A percentile compares a stretch with the other conserved stretches of the same genome.
These are phyloP conservation scores for Alfaro cultratus DNA, from an alignment of 2,797 vertebrate species.

Conservation along the genomic window DNA sequence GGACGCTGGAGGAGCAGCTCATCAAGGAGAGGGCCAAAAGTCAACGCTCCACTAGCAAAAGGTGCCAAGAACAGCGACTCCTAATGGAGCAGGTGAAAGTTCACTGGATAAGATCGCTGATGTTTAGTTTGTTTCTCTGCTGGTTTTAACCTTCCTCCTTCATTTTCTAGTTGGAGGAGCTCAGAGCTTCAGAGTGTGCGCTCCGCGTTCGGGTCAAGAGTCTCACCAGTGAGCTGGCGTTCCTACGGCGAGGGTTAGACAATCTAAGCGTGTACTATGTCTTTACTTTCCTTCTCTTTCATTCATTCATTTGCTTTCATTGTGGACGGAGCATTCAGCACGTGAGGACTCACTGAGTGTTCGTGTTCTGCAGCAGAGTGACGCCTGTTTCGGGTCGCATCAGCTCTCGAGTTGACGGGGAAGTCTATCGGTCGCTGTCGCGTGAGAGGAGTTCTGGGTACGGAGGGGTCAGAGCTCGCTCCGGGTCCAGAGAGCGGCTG, in stretches of 20 bases:
- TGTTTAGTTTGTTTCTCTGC: background rate
- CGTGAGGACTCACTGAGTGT: background rate
- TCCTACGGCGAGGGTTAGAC: slow-evolving; percentile 87
- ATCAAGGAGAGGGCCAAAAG: slow-evolving; percentile 85
- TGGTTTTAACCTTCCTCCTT: slow-evolving; percentile 18
- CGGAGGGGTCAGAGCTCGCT: slow-evolving; percentile 73
- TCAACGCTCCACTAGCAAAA: slow-evolving; percentile 80
- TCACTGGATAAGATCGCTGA: background rate
- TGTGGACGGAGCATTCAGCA: background rate
- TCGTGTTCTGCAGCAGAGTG: slow-evolving; percentile 67
- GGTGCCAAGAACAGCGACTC: slow-evolving; percentile 85
- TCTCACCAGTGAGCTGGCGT: slow-evolving; percentile 85
- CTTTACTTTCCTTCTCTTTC: slow-evolving; percentile 52
- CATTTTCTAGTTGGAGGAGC: slow-evolving; percentile 83
- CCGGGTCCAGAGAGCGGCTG: slow-evolving; percentile 82
- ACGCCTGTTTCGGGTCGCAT: slow-evolving; percentile 68
- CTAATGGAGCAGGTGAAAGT: slow-evolving; percentile 85
- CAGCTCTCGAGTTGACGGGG: slow-evolving; percentile 67
- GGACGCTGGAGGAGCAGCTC: slow-evolving; percentile 86
- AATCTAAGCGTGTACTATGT: slow-evolving; percentile 66
- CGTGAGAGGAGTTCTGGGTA: slow-evolving; percentile 71
- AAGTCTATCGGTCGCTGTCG: slow-evolving; percentile 79
- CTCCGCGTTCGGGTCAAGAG: slow-evolving; percentile 87
- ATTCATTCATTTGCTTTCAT: slow-evolving; percentile 12
- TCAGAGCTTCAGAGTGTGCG: slow-evolving; percentile 84